Conservation (phyloP, 2,888 invertebrate genomes). For the Scaptomyza polygonia region DNA sequence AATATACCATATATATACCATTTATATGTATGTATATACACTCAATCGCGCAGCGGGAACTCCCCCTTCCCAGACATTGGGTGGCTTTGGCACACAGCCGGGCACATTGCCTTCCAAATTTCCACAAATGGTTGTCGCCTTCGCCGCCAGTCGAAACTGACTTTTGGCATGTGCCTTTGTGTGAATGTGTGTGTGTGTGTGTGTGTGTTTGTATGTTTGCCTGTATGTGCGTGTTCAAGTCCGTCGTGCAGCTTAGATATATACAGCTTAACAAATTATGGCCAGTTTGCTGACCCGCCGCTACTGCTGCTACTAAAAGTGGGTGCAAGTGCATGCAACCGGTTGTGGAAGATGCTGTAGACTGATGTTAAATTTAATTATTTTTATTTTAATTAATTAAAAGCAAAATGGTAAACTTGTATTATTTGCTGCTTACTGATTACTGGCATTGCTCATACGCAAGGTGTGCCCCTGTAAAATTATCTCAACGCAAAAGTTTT, state of each 20-base stretch:
- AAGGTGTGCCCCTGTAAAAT: conserved; percentile 62
- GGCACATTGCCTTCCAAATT: conserved; percentile 39
- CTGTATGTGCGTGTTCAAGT: too few species aligned
- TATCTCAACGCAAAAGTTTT: conserved; percentile 53
- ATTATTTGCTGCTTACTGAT: conserved; percentile 6
- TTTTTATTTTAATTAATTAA: conserved; percentile 43
- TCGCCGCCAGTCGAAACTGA: conserved; percentile 39
- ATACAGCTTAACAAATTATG: conserved; percentile 43
- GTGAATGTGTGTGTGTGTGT: too few species aligned
- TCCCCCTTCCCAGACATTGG: conserved; percentile 59
- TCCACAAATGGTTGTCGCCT: conserved; percentile 25
- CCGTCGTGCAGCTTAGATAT: background rate
- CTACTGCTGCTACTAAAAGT: conserved; percentile 1
- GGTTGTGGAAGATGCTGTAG: conserved; percentile 9
- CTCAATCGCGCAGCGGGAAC: conserved; percentile 54
- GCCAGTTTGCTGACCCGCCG: conserved; percentile 14
- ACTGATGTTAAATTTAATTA: conserved; percentile 10
- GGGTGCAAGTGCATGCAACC: conserved; percentile 21
- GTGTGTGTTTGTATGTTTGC: too few species aligned
- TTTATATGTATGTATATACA: conserved; percentile 8
- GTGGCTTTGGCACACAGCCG: conserved; percentile 69
- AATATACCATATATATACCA: too few species aligned
- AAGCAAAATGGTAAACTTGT: conserved; percentile 17
- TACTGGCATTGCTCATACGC: conserved; percentile 60
- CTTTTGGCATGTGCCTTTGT: conserved; percentile 37